phyloP scores from a whole-genome alignment of 2,797 vertebrate species.

The Crenuchus spilurus region DNA sequence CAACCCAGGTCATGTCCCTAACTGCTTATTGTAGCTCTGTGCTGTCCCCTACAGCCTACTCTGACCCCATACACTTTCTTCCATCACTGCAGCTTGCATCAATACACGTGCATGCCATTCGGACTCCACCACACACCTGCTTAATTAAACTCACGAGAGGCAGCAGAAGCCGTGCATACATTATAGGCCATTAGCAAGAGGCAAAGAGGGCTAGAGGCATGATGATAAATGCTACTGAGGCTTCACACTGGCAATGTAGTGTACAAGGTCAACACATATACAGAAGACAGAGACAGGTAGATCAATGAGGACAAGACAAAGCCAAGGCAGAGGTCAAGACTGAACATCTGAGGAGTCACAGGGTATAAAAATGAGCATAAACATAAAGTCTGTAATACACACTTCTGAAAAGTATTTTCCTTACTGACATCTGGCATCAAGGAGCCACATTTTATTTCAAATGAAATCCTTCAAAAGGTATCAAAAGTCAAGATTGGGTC shows the following conservation, averaged over 20 bases:
- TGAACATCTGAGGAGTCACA: not conserved
- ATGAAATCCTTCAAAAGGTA: not conserved
- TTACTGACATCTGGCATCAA: not conserved
- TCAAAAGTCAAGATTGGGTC: not conserved
- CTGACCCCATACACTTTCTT: slow-evolving; percentile 52
- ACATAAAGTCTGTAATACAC: not conserved
- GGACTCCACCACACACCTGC: slow-evolving; percentile 57
- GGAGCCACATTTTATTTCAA: slow-evolving; percentile 8
- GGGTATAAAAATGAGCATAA: not conserved
- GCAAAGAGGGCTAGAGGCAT: slow-evolving; percentile 1
- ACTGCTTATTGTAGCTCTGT: not conserved
- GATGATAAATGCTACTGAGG: slow-evolving; percentile 68
- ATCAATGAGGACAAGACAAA: slow-evolving; percentile 57
- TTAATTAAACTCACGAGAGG: slow-evolving; percentile 62
- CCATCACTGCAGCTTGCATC: slow-evolving; percentile 49
- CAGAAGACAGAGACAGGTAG: slow-evolving; percentile 52
- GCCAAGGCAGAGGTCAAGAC: not conserved
- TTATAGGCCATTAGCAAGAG: slow-evolving; percentile 10
- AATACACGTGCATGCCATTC: slow-evolving; percentile 60
- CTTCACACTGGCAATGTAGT: slow-evolving; percentile 71
- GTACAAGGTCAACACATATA: slow-evolving; percentile 68
- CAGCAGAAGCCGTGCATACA: slow-evolving; percentile 36
- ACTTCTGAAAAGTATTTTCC: not conserved
- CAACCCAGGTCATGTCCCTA: slow-evolving; percentile 13
- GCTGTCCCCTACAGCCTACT: slow-evolving; percentile 10